Evolutionary conservation across 2,113 vertebrate species (phyloP), one percentile per base, ranked within the genome.

Genomic region (Malaclemys terrapin): DNA sequence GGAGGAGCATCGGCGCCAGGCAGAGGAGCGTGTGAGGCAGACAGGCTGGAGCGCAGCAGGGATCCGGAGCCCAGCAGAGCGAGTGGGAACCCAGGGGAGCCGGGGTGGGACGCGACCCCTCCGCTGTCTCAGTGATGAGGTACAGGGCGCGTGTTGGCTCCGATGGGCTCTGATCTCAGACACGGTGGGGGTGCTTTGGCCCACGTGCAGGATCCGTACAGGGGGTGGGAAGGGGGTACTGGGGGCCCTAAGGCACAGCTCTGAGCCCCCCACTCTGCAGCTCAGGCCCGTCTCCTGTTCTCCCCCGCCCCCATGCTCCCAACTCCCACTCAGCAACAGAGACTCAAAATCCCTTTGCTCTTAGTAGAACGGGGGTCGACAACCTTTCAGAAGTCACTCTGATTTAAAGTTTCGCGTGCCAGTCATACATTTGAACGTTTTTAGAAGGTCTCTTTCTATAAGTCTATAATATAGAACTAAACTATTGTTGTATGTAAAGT

Each of bases 171-270:
- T 47, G 75, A n/a, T 38, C 42, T 3, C 8, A 75, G 52, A 56
- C 11, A 1, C 59, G 19, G 38, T 45, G 52, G 85, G 42, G 10
- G 72, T 76, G 72, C 75, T 29, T 80, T 12, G 47, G 19, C 53
- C 56, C 1, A 3, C 7, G 20, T 1, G 1, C 49, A 14, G 56
- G 65, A 42, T 65, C 38, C 7, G 1, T 2, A 42, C 72, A 24
- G 72, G 42, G 12, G 42, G 24, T 47, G 75, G n/a, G n/a, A 38
- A 29, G 12, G 57, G 31, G 31, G 65, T 35, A n/a, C 19, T 16
- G 65, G 35, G 65, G 17, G 25, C n/a, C 8, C 29, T 10, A 29
- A 29, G 42, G 42, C 12, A 25, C 24, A 47, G 75, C 75, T 29
- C 38, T 19, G 24, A 25, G 45, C 75, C 14, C 45, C 75, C 22